Conservation (phyloP, 2,113 vertebrate species). For the Bufo bufo region DNA sequence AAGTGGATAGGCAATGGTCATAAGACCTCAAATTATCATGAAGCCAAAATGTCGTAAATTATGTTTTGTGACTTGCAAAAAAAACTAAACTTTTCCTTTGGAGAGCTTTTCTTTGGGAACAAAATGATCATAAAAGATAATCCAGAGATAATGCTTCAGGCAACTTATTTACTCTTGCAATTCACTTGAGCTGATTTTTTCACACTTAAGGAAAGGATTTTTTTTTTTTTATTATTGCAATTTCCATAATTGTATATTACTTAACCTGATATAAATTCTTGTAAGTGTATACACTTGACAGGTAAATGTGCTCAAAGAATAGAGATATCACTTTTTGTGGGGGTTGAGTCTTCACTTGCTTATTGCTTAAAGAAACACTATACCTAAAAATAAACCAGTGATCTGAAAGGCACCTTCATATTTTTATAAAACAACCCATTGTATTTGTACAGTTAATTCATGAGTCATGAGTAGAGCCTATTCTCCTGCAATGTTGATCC, state of each 20-base stretch:
- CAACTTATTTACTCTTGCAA: background rate
- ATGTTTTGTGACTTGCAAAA: no score
- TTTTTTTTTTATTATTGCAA: background rate
- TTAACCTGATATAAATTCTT: background rate
- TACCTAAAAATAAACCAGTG: background rate
- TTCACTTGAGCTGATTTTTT: background rate
- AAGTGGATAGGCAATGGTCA: no score
- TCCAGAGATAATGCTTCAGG: background rate
- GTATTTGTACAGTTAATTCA: background rate
- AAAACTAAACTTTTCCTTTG: no score
- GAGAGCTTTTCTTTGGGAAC: background rate
- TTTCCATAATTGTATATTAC: slow-evolving; percentile 15
- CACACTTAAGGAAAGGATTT: background rate
- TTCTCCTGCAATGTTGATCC: no score
- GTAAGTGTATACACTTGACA: slow-evolving; percentile 5
- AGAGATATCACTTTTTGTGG: background rate
- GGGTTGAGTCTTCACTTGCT: background rate
- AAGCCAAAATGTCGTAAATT: no score
- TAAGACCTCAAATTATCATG: no score
- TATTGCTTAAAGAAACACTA: background rate
- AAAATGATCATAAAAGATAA: background rate
- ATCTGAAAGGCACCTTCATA: background rate
- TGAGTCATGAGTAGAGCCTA: background rate
- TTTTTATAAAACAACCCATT: no score
- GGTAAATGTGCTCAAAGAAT: background rate